Evolutionary conservation across 2,113 vertebrate species (phyloP), one percentile per base, ranked within the genome.

Genomic region (Pimephales promelas): DNA sequence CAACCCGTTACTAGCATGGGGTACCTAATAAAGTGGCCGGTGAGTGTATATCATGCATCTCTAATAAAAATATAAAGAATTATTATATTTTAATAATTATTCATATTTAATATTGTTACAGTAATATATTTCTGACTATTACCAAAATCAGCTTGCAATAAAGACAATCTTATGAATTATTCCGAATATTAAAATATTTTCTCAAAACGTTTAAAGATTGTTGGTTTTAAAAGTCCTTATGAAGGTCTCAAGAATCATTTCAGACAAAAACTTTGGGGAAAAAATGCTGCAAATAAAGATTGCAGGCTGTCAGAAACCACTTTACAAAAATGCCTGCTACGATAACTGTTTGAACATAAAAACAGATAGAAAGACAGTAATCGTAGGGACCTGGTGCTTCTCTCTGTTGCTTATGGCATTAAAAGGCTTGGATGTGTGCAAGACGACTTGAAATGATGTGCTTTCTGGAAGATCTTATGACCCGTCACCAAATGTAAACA

Each of bases 291-390:
- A 77, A n/a, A 45, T 26, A 28, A 13, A 61, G 54, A 61, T 61
- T 61, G 36, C 57, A 78, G 14, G 57, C 36, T 61, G 56, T 43
- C 76, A 78, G 56, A 78, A 61, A 62, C 7, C 36, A 45, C 14
- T 62, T 61, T 45, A 9, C 43, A 45, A 43, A 76, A 78, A 78
- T 61, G 13, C 22, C 56, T 62, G n/a, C 18, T 62, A 11, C 36
- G 11, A 78, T 45, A 77, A 26, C 34, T 6, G 54, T 24, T 52
- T 2, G 4, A 45, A 78, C 56, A 61, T 61, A 28, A 43, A 45
- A 61, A 45, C 56, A 26, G n/a, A 20, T 45, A 43, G 56, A 45
- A 78, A 61, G 11, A 61, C 40, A 43, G 14, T 61, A 26, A 26
- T 78, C n/a, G 5, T 40, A 45, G 36, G 20, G 56, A 45, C 14